Conservation (phyloP, 2,113 vertebrate genomes). For the Bostrychus sinensis region DNA sequence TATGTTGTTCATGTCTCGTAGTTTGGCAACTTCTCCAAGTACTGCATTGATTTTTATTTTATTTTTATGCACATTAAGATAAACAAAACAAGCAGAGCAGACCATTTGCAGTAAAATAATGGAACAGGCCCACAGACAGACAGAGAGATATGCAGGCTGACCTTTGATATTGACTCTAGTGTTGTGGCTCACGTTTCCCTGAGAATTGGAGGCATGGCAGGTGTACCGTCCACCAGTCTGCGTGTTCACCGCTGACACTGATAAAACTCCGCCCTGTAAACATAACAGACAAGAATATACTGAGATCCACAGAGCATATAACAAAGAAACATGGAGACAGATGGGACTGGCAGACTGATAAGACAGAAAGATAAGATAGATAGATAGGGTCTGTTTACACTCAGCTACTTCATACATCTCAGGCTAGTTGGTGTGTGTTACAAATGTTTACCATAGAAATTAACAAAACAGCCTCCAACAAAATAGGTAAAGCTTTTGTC, state of each 20-base stretch:
- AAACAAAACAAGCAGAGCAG: too few relatives aligned
- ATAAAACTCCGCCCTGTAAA: constrained; percentile 81
- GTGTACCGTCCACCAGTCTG: constrained; percentile 84
- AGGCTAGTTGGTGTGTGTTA: too few relatives aligned
- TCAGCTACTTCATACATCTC: not conserved
- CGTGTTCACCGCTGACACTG: constrained; percentile 75
- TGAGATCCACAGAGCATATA: not conserved
- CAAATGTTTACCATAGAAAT: too few relatives aligned
- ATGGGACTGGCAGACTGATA: not conserved
- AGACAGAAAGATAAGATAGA: too few relatives aligned
- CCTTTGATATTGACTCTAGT: constrained; percentile 91
- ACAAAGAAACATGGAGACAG: not conserved
- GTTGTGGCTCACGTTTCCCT: constrained; percentile 83
- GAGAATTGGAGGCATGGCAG: constrained; percentile 87
- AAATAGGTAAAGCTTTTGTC: too few relatives aligned
- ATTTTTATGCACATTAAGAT: too few relatives aligned
- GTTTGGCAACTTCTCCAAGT: too few relatives aligned
- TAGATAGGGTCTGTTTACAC: not conserved
- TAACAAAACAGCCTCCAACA: too few relatives aligned
- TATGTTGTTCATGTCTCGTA: too few relatives aligned
- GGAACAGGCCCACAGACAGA: not conserved
- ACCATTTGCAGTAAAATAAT: too few relatives aligned
- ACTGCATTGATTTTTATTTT: too few relatives aligned
- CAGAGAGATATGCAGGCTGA: constrained; percentile 59
- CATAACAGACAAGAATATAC: constrained; percentile 2